Evolutionary conservation across 1,140 invertebrate genomes (phyloP), one percentile per base, ranked within the genome.

Genomic region (Hestina assimilis): DNA sequence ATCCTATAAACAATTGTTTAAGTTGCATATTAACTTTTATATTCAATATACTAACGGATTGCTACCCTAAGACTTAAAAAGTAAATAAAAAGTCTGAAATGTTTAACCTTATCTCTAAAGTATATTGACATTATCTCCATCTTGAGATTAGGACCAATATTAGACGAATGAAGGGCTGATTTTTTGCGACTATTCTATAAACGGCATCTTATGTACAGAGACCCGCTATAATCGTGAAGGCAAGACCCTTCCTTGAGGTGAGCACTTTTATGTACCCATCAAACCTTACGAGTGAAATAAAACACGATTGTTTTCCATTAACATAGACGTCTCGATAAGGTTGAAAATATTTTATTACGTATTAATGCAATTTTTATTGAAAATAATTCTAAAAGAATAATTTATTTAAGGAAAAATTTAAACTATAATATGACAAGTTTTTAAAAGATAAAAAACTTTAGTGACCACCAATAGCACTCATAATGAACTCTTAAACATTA

Each of bases 291-390:
- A 80, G 72, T 70, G 69, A 69, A 85, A 84, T 85, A 85, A 85
- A 85, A 81, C 82, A 85, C 76, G 72, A 85, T 83, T 85, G 82
- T 83, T 83, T 81, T 80, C 78, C 78, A 85, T 85, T 85, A 85
- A 77, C 75, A 75, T 78, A 67, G 72, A 53, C 60, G 35, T 63
- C 45, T 46, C 40, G 19, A 23, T 31, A 41, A 29, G 19, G 41
- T 31, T 20, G 4, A 7, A 20, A 47, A 6, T 8, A 5, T 38
- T 38, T 31, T 61, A 51, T 51, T 24, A 33, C 42, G n/a, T 47
- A 42, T 54, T 54, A 33, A 57, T 20, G 28, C 23, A 12, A 4
- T 8, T n/a, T 3, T 7, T n/a, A n/a, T n/a, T n/a, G n/a, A n/a
- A n/a, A n/a, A n/a, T n/a, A n/a, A n/a, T n/a, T n/a, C n/a, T n/a